Conservation (phyloP, 2,113 vertebrate species). For the Nanger granti region DNA sequence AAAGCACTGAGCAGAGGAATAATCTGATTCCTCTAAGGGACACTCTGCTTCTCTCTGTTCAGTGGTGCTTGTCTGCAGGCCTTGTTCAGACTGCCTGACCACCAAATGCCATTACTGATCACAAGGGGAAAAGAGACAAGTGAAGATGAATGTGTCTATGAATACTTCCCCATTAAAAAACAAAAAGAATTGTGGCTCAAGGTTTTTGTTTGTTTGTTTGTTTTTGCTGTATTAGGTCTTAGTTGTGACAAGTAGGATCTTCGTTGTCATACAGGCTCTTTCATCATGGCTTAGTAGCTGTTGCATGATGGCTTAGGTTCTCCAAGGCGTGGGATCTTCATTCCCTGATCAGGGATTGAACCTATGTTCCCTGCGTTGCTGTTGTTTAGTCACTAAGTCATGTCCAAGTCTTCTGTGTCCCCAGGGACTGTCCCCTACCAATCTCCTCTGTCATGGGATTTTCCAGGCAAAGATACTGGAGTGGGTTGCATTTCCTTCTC, state of each 20-base stretch:
- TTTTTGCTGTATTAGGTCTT: background rate
- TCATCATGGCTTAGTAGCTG: background rate
- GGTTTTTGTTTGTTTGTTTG: background rate
- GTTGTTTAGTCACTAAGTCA: background rate
- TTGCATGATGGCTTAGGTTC: background rate
- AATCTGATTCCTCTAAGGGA: background rate
- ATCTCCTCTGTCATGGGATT: background rate
- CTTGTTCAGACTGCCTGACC: background rate
- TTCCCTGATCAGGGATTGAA: background rate
- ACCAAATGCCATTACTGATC: background rate
- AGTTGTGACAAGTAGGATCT: background rate
- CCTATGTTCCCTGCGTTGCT: background rate
- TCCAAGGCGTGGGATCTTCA: background rate
- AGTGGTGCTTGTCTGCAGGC: background rate
- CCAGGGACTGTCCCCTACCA: background rate
- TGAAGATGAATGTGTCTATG: background rate
- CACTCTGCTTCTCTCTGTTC: background rate
- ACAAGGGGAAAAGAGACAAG: background rate
- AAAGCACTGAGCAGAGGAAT: background rate
- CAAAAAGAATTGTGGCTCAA: background rate
- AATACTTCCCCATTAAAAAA: background rate
- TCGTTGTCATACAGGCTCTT: background rate
- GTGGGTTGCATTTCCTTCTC: background rate
- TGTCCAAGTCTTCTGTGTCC: background rate
- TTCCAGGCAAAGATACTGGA: background rate